These are phyloP conservation scores for Lamellibrachia luymesi DNA, from an alignment of 1,140 invertebrate species.

Conservation along the genomic window DNA sequence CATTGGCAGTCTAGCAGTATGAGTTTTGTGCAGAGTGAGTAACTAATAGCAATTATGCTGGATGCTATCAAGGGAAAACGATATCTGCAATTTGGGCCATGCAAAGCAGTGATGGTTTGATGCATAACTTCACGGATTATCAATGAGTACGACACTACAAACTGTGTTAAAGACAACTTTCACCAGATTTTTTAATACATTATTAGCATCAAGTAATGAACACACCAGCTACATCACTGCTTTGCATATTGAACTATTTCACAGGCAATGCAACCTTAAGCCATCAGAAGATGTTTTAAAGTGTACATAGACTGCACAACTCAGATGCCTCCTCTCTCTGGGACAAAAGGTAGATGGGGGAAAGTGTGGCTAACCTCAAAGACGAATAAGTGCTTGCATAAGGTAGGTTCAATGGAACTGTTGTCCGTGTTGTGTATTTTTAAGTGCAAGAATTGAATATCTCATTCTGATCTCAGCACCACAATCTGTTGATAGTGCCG, in stretches of 20 bases:
- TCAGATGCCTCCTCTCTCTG: neutral
- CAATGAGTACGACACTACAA: neutral
- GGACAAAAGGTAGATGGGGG: neutral
- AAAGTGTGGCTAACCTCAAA: neutral
- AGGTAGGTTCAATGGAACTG: neutral
- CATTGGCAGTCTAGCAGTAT: neutral
- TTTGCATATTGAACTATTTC: neutral
- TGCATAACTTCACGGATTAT: neutral
- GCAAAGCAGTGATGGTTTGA: neutral
- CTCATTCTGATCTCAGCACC: neutral
- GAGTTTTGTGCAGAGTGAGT: neutral
- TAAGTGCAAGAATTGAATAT: neutral
- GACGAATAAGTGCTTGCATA: neutral
- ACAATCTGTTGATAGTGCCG: neutral
- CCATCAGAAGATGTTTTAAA: neutral
- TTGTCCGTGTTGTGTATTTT: neutral
- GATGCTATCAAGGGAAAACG: neutral
- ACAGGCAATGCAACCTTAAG: neutral
- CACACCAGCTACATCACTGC: neutral
- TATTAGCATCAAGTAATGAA: neutral
- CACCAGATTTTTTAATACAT: neutral
- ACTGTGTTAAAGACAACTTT: neutral
- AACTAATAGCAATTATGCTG: neutral
- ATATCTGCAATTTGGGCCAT: neutral
- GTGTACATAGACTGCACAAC: neutral